These are phyloP conservation scores for Erebia palarica DNA, from an alignment of 2,888 invertebrate species.

Conservation along the genomic window DNA sequence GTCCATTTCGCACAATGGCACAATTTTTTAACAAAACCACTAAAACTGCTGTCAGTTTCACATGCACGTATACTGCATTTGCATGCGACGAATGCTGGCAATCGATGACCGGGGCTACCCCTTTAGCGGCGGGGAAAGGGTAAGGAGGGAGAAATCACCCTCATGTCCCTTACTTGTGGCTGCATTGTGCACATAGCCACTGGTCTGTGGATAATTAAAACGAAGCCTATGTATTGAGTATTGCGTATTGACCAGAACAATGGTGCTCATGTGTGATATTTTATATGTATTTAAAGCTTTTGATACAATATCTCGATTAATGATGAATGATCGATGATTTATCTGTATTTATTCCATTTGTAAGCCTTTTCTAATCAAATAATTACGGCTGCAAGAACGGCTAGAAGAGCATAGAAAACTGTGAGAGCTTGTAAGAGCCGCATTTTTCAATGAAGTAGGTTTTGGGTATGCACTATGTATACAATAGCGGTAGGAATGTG, in stretches of 20 bases:
- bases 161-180: slow-evolving; percentile 31
- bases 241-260: slow-evolving; percentile 26
- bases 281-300: neutral
- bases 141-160: slow-evolving; percentile 21
- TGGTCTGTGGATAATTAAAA: slow-evolving; percentile 40
- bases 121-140: slow-evolving; percentile 11
- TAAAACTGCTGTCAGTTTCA: slow-evolving; percentile 34
- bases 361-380: too few species aligned
- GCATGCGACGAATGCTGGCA: slow-evolving; percentile 58
- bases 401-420: too few species aligned
- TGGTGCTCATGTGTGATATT: slow-evolving; percentile 17
- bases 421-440: too few species aligned
- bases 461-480: too few species aligned
- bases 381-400: too few species aligned
- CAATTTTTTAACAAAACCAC: slow-evolving; percentile 32
- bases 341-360: neutral
- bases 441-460: too few species aligned
- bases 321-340: too few species aligned
- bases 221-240: slow-evolving; percentile 34
- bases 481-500: too few species aligned
- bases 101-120: slow-evolving; percentile 39
- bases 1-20: slow-evolving; percentile 12
- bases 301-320: neutral
- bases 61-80: slow-evolving; percentile 59
- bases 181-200: slow-evolving; percentile 32